Conservation (phyloP, 1,140 invertebrate genomes). For the Drosophila ohnishii region DNA sequence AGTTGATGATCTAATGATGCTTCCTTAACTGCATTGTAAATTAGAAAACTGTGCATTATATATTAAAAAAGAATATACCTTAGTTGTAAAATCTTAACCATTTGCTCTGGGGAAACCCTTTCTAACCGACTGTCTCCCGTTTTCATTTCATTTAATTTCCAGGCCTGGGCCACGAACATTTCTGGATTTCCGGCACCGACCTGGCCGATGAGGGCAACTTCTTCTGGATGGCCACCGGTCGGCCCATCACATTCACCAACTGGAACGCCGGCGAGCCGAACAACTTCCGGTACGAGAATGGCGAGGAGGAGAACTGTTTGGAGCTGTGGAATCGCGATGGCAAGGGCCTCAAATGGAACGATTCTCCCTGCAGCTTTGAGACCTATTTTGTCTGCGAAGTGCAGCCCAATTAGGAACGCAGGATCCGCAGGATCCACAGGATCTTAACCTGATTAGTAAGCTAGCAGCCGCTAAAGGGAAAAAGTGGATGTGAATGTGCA, state of each 20-base stretch:
- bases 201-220: conserved; percentile 94
- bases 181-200: conserved; percentile 96
- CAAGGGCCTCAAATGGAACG: conserved; percentile 96
- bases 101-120: background rate
- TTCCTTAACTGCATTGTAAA: too few species aligned
- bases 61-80: background rate
- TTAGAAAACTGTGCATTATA: background rate
- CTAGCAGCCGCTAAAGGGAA: conserved; percentile 1
- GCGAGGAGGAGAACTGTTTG: conserved; percentile 95
- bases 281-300: conserved; percentile 96
- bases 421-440: conserved; percentile 1
- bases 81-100: too few species aligned
- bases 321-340: conserved; percentile 96
- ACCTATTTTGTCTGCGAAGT: conserved; percentile 96
- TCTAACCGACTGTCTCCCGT: background rate
- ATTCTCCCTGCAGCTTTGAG: conserved; percentile 95
- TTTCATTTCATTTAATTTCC: conserved; percentile 31
- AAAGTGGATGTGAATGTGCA: conserved; percentile 17
- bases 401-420: conserved; percentile 82
- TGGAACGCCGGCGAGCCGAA: conserved; percentile 96
- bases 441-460: conserved; percentile 8
- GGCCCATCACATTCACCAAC: conserved; percentile 94
- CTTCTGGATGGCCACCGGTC: conserved; percentile 96
- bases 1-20: too few species aligned
- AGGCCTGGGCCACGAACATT: conserved; percentile 94